Conservation (phyloP, 2,113 vertebrate genomes). For the Siphamia tubifer region DNA sequence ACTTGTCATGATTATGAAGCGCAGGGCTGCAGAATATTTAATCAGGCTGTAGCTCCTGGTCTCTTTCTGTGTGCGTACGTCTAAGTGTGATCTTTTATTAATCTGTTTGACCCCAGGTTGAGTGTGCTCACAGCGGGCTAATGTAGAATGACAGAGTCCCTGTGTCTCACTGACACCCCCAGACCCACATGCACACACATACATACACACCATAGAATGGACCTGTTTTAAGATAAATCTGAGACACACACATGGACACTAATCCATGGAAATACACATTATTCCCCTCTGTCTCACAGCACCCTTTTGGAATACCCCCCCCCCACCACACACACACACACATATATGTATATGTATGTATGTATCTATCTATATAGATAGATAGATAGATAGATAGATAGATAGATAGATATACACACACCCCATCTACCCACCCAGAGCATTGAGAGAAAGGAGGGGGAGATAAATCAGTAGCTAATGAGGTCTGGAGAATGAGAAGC, state of each 20-base stretch:
- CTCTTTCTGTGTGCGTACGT: slow-evolving; percentile 28
- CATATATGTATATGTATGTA: not conserved
- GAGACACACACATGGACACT: slow-evolving; percentile 3
- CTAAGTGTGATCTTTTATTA: slow-evolving; percentile 92
- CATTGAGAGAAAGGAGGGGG: slow-evolving; percentile 80
- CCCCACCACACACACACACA: not conserved
- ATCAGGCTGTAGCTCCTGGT: slow-evolving; percentile 83
- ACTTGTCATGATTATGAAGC: slow-evolving; percentile 70
- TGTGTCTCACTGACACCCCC: slow-evolving; percentile 87
- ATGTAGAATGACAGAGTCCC: slow-evolving; percentile 88
- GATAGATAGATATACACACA: slow-evolving; percentile 16
- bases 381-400: no score
- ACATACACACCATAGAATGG: slow-evolving; percentile 75
- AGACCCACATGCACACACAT: not conserved
- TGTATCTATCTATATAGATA: no score
- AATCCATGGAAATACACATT: slow-evolving; percentile 46
- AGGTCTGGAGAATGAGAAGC: slow-evolving; percentile 86
- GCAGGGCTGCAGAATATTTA: slow-evolving; percentile 80
- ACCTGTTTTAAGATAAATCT: slow-evolving; percentile 44
- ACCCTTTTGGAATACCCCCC: not conserved
- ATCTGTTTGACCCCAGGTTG: slow-evolving; percentile 96
- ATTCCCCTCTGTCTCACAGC: slow-evolving; percentile 23
- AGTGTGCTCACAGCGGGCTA: slow-evolving; percentile 82
- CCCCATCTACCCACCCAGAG: slow-evolving; percentile 53
- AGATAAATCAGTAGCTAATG: slow-evolving; percentile 90